Conservation (phyloP, 2,797 vertebrate species). For the Acridotheres tristis region DNA sequence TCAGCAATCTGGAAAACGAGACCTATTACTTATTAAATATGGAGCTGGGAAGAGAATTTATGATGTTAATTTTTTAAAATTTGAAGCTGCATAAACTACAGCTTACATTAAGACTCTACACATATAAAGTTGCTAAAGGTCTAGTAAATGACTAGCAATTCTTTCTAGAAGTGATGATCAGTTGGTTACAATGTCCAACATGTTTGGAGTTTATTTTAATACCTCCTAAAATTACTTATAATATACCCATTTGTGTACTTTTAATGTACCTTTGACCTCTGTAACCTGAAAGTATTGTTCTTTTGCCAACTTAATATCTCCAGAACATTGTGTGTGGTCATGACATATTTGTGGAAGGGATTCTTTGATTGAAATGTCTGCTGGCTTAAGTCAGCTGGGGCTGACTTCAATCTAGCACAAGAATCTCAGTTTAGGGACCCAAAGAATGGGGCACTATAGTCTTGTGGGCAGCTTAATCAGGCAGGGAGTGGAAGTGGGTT, state of each 20-base stretch:
- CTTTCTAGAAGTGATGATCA: not conserved
- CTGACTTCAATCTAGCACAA: slow-evolving; percentile 11
- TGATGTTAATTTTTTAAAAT: slow-evolving; percentile 11
- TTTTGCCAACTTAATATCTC: not conserved
- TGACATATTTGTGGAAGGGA: not conserved
- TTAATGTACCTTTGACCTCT: not conserved
- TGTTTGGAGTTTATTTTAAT: not conserved
- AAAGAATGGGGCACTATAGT: slow-evolving; percentile 30
- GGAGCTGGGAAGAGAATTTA: slow-evolving; percentile 28
- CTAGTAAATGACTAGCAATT: not conserved
- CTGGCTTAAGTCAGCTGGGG: slow-evolving; percentile 34
- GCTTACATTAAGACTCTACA: not conserved
- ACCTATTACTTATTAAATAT: slow-evolving; percentile 56
- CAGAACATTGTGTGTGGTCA: not conserved
- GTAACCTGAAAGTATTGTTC: not conserved
- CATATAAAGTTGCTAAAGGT: not conserved
- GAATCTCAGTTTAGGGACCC: not conserved
- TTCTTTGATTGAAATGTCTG: slow-evolving; percentile 2
- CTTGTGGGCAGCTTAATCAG: not conserved
- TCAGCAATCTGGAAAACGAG: slow-evolving; percentile 40
- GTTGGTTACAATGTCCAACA: not conserved
- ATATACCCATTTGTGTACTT: not conserved
- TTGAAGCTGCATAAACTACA: not conserved
- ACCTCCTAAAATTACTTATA: not conserved
- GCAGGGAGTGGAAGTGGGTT: slow-evolving; percentile 13